A percentile compares a stretch with the other conserved stretches of the same genome.
phyloP scores from a whole-genome alignment of 2,888 invertebrate genomes.

The Ochropleura plecta region DNA sequence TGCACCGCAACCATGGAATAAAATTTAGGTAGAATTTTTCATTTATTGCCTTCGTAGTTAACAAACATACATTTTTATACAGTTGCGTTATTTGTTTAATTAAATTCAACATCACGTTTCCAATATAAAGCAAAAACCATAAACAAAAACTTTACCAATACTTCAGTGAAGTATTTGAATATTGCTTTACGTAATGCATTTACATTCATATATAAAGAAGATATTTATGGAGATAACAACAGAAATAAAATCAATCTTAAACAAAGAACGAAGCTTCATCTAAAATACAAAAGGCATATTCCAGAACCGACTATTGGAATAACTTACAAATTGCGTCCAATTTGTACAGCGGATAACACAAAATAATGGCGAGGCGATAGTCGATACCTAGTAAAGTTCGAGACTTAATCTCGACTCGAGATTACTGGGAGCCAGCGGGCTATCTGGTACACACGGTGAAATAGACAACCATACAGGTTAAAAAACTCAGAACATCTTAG shows the following conservation, averaged over 20 bases:
- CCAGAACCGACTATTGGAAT: constrained; percentile 56
- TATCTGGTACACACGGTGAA: constrained; percentile 41
- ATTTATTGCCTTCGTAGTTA: background rate
- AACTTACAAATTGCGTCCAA: constrained; percentile 73
- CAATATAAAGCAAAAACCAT: constrained; percentile 29
- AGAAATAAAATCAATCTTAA: constrained; percentile 24
- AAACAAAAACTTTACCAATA: constrained; percentile 29
- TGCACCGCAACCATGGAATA: background rate
- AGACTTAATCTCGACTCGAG: constrained; percentile 85
- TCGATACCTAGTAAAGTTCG: constrained; percentile 83
- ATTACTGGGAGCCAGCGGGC: constrained; percentile 74
- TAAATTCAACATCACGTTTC: constrained; percentile 32
- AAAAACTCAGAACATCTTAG: background rate
- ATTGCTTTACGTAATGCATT: background rate
- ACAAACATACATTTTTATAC: background rate
- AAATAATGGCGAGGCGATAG: constrained; percentile 81
- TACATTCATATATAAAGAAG: background rate
- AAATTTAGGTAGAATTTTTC: background rate
- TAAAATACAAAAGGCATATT: constrained; percentile 52
- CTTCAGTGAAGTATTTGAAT: background rate
- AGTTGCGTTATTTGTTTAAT: constrained; percentile 1
- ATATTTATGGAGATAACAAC: constrained; percentile 2
- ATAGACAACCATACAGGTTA: background rate
- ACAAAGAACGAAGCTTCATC: constrained; percentile 24
- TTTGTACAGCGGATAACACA: constrained; percentile 72